These are phyloP conservation scores for Epizoanthus stellaris DNA, from an alignment of 92 coral and sea anemone genomes.

Conservation along the genomic window DNA sequence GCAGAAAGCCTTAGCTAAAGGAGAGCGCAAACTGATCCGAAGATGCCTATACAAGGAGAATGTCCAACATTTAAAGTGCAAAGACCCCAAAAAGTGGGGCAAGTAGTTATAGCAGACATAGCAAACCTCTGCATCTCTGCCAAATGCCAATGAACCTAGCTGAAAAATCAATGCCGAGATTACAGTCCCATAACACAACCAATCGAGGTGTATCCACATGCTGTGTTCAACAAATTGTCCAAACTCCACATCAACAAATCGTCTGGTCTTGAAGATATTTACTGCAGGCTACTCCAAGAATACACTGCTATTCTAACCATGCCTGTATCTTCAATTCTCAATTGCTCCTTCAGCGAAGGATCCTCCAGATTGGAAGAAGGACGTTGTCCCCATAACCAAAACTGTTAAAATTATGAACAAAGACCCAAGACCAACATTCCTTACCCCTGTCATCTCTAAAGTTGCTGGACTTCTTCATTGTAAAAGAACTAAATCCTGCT, in stretches of 20 bases:
- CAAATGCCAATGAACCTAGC: slow-evolving; percentile 9
- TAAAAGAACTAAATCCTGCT: no score
- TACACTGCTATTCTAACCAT: slow-evolving; percentile 42
- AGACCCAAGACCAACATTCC: background rate
- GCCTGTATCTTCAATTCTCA: slow-evolving; percentile 30
- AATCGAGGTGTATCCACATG: background rate
- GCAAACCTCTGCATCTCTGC: background rate
- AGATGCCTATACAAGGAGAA: background rate
- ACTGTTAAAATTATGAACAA: slow-evolving; percentile 39
- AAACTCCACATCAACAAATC: background rate
- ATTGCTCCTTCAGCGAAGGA: slow-evolving; percentile 1
- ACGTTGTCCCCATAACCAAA: slow-evolving; percentile 41
- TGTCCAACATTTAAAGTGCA: no score
- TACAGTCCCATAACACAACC: slow-evolving; percentile 6
- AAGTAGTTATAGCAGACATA: background rate
- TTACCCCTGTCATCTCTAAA: background rate
- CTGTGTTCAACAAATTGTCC: slow-evolving; percentile 18
- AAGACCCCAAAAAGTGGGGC: slow-evolving; percentile 12
- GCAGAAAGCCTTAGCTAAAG: no score
- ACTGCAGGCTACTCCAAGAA: slow-evolving; percentile 41
- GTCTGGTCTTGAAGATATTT: slow-evolving; percentile 34
- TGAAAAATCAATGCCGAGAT: slow-evolving; percentile 4
- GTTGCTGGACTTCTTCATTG: background rate
- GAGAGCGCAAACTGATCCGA: background rate
- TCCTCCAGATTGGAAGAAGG: background rate